A percentile compares a stretch with the other conserved stretches of the same genome.
Evolutionary conservation across 2,797 vertebrate genomes (phyloP).

Genomic region (Hippocampus kuda): DNA sequence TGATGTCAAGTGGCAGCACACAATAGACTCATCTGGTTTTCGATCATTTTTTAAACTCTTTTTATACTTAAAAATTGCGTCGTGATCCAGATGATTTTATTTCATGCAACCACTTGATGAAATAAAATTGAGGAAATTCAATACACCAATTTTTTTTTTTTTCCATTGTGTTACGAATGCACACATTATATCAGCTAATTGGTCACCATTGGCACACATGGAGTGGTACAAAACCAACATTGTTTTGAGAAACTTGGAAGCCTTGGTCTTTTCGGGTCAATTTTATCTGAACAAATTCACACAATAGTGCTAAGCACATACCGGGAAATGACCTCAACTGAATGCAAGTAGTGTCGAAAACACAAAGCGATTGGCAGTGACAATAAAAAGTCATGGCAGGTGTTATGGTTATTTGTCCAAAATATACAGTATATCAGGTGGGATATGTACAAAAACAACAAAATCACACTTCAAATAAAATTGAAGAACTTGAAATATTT

Average conservation of each 20-base stretch:
- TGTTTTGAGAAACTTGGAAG: background rate
- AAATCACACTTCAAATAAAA: background rate
- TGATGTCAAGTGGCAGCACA: too few species aligned
- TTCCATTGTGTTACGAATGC: too few species aligned
- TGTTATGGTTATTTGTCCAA: background rate
- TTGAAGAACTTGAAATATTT: background rate
- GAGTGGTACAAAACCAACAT: background rate
- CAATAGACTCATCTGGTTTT: too few species aligned
- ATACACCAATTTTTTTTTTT: too few species aligned
- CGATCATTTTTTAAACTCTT: too few species aligned
- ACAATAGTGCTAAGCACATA: background rate
- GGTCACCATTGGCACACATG: background rate
- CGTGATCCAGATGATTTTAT: too few species aligned
- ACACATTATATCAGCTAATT: background rate
- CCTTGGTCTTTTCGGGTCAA: background rate
- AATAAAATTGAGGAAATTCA: too few species aligned
- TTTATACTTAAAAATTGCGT: background rate
- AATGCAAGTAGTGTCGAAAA: constrained; percentile 21
- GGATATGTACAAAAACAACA: constrained; percentile 3
- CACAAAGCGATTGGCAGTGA: constrained; percentile 7
- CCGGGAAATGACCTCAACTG: constrained; percentile 5
- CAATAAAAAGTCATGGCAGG: background rate
- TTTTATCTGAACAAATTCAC: constrained; percentile 11
- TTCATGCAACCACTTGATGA: too few species aligned
- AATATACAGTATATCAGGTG: background rate